phyloP scores from a whole-genome alignment of 2,888 invertebrate genomes.

The Trileptium ribeirensis region DNA sequence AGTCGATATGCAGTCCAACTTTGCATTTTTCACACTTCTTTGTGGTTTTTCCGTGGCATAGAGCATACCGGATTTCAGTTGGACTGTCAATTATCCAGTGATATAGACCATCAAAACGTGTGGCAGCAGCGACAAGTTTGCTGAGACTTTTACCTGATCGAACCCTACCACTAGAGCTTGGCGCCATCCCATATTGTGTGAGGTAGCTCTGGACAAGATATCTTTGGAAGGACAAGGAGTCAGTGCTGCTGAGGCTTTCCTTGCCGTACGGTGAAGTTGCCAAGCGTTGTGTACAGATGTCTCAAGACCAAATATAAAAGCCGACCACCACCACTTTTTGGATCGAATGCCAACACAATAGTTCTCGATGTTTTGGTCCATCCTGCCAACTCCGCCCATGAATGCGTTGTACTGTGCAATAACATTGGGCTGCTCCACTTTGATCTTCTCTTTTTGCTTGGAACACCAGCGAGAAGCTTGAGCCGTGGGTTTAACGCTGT shows the following conservation, averaged over 20 bases:
- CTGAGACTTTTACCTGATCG: not conserved
- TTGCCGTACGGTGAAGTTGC: not conserved
- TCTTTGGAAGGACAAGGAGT: not conserved
- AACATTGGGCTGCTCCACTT: not conserved
- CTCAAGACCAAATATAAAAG: not conserved
- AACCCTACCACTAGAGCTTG: not conserved
- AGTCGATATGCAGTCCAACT: too few species aligned
- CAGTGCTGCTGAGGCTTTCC: not conserved
- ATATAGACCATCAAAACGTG: not conserved
- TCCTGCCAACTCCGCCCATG: not conserved
- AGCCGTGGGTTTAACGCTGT: not conserved
- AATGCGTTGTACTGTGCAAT: not conserved
- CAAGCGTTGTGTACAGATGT: not conserved
- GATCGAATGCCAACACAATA: not conserved
- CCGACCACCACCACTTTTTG: not conserved
- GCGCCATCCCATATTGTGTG: not conserved
- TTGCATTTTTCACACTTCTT: not conserved
- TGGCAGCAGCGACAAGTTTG: not conserved
- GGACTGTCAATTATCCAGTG: not conserved
- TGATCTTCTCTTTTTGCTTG: not conserved
- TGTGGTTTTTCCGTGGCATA: not conserved
- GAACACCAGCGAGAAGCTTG: not conserved
- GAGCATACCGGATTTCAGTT: not conserved
- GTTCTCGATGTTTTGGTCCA: not conserved
- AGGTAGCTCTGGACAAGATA: not conserved